phyloP scores from a whole-genome alignment of 1,140 invertebrate genomes.

The Hestina assimilis region DNA sequence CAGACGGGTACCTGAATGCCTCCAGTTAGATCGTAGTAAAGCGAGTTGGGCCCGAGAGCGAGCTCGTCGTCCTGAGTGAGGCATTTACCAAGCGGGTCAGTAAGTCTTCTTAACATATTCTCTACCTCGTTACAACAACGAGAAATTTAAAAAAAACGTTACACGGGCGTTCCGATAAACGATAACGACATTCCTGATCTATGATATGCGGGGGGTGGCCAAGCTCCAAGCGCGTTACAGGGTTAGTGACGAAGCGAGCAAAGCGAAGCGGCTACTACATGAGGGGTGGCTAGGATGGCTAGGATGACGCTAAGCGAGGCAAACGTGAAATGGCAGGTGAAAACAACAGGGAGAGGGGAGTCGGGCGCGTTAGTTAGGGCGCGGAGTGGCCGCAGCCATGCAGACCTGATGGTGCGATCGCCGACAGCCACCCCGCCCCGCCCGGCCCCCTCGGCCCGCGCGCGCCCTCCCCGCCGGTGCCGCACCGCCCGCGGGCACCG shows the following conservation, averaged over 20 bases:
- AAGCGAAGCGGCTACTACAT: conserved; percentile 66
- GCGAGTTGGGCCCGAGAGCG: conserved; percentile 71
- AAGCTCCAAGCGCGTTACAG: conserved; percentile 60
- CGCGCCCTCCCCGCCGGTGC: conserved; percentile 7
- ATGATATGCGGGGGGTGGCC: conserved; percentile 41
- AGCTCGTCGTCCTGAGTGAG: conserved; percentile 75
- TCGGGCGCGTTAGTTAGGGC: conserved; percentile 62
- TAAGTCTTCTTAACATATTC: conserved; percentile 71
- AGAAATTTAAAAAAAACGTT: conserved; percentile 57
- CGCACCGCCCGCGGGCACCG: background rate
- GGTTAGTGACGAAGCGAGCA: conserved; percentile 60
- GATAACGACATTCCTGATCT: conserved; percentile 43
- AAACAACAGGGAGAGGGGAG: conserved; percentile 46
- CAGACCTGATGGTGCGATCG: conserved; percentile 73
- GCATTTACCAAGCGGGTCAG: conserved; percentile 74
- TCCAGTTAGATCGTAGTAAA: conserved; percentile 77
- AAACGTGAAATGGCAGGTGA: conserved; percentile 51
- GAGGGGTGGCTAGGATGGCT: conserved; percentile 48
- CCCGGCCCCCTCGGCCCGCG: conserved; percentile 13
- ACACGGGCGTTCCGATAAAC: conserved; percentile 51
- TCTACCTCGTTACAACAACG: conserved; percentile 67
- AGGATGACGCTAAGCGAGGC: conserved; percentile 57
- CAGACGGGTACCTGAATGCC: conserved; percentile 72
- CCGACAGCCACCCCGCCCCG: conserved; percentile 48
- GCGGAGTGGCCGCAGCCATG: conserved; percentile 60